Evolutionary conservation across 1,140 invertebrate genomes (phyloP).

Genomic region (Parapsyche elsis): DNA sequence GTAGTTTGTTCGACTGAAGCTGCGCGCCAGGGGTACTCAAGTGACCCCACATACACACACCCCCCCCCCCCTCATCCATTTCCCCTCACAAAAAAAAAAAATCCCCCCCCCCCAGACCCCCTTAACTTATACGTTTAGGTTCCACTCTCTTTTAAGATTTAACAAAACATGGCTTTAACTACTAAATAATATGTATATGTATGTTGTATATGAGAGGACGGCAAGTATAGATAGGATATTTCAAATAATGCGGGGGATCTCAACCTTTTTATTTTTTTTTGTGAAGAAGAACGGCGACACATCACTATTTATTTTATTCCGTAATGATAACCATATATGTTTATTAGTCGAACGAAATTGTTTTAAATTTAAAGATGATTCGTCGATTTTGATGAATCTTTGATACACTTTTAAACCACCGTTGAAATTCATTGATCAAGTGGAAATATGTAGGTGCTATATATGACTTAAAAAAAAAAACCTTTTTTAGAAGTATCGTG

Average conservation of each 20-base stretch:
- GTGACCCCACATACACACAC: neutral
- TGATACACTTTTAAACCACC: too few species aligned
- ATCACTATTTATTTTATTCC: too few species aligned
- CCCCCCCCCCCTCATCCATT: neutral
- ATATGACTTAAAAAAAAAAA: too few species aligned
- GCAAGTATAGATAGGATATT: constrained; percentile 56
- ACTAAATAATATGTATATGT: constrained; percentile 55
- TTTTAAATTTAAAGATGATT: too few species aligned
- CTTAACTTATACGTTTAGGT: constrained; percentile 53
- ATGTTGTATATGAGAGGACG: constrained; percentile 46
- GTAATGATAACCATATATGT: too few species aligned
- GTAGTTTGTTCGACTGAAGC: constrained; percentile 42
- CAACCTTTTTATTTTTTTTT: neutral
- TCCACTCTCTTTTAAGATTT: constrained; percentile 55
- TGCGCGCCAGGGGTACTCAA: neutral
- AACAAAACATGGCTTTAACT: constrained; percentile 57
- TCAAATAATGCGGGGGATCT: constrained; percentile 43
- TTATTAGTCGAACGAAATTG: too few species aligned
- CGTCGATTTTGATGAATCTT: too few species aligned
- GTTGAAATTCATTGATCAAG: too few species aligned
- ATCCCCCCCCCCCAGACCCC: neutral
- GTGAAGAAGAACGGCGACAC: too few species aligned
- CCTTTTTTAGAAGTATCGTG: too few species aligned
- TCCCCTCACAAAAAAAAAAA: neutral
- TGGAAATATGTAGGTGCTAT: too few species aligned